Conservation (phyloP, 92 coral and sea anemone species). For the Epizoanthus rinbou region DNA sequence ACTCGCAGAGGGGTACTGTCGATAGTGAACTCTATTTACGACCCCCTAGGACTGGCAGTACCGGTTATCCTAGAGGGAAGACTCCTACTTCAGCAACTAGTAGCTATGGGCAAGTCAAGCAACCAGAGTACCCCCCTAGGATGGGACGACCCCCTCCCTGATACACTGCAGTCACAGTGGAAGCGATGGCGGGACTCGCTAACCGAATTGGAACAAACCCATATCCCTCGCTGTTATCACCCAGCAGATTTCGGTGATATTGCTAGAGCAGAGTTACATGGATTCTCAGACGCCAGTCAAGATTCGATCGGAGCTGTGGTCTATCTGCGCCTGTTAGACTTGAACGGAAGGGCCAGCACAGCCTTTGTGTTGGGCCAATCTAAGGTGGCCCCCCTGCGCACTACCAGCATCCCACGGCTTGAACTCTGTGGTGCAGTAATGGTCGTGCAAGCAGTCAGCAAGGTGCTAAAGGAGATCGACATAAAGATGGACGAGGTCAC, state of each 20-base stretch:
- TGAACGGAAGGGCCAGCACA: background rate
- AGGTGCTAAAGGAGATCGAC: conserved; percentile 55
- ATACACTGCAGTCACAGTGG: conserved; percentile 32
- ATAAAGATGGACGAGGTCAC: conserved; percentile 38
- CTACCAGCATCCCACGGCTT: conserved; percentile 50
- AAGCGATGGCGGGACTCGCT: conserved; percentile 49
- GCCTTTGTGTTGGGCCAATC: conserved; percentile 36
- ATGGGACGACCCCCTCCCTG: conserved; percentile 52
- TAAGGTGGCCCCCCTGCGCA: conserved; percentile 31
- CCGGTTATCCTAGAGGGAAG: conserved; percentile 45
- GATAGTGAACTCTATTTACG: conserved; percentile 48
- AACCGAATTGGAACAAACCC: conserved; percentile 26
- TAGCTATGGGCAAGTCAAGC: conserved; percentile 23
- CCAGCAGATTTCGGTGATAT: conserved; percentile 35
- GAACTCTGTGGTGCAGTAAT: conserved; percentile 54
- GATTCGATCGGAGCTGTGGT: conserved; percentile 46
- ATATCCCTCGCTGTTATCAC: conserved; percentile 35
- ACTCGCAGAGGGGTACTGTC: conserved; percentile 52
- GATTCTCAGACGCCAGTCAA: conserved; percentile 49
- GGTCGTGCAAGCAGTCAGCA: conserved; percentile 48
- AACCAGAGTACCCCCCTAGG: conserved; percentile 47
- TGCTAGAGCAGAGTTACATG: conserved; percentile 22
- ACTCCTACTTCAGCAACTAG: conserved; percentile 32
- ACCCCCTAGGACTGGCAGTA: conserved; percentile 48
- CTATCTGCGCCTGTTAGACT: conserved; percentile 34